Evolutionary conservation across 2,797 vertebrate species (phyloP).

Genomic region (Acipenser transmontanus): DNA sequence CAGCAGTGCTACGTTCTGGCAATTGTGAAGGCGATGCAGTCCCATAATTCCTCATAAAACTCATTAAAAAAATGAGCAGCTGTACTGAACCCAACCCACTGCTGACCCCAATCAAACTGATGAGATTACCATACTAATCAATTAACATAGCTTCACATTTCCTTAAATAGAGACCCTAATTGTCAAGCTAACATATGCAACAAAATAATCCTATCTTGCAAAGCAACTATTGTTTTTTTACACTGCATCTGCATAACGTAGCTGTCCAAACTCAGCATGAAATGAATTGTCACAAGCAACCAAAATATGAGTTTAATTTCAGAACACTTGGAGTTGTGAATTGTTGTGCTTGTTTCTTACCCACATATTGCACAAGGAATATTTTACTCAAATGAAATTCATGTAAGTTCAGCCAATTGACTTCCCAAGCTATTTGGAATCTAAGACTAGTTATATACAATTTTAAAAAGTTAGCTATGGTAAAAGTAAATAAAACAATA

Average conservation of each 20-base stretch:
- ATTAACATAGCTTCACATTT: constrained; percentile 7
- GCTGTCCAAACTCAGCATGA: not conserved
- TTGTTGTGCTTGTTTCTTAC: too few species aligned
- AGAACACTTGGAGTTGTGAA: too few species aligned
- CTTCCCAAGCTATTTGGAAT: too few species aligned
- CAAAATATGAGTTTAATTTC: too few species aligned
- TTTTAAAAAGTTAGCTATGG: too few species aligned
- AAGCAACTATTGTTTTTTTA: not conserved
- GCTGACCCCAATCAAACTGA: constrained; percentile 17
- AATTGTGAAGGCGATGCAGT: not conserved
- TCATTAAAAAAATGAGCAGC: constrained; percentile 10
- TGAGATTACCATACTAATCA: constrained; percentile 20
- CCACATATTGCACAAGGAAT: too few species aligned
- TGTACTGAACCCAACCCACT: not conserved
- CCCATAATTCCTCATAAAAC: constrained; percentile 11
- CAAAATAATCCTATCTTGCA: not conserved
- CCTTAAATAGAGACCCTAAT: not conserved
- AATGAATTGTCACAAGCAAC: constrained; percentile 1
- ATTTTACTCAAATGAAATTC: too few species aligned
- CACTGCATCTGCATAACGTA: not conserved
- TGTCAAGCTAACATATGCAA: not conserved
- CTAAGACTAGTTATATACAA: too few species aligned
- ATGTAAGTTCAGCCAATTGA: too few species aligned
- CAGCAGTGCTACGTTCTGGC: not conserved
- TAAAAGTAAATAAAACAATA: too few species aligned